phyloP scores from a whole-genome alignment of 2,113 vertebrate genomes.

The Trogon surrucura region DNA sequence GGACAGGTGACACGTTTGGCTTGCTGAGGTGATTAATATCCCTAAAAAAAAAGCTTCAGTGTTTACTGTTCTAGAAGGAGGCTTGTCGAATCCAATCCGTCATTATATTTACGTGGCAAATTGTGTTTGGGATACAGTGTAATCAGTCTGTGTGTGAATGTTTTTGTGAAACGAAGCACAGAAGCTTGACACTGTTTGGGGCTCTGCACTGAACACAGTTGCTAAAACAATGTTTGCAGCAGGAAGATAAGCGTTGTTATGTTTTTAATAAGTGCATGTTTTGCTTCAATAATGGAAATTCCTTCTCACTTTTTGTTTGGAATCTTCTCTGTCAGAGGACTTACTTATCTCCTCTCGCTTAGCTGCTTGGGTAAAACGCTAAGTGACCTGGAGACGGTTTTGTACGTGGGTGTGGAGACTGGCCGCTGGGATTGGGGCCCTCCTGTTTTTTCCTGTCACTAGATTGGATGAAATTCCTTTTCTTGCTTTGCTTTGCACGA shows the following conservation, averaged over 20 bases:
- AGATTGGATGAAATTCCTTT: not conserved
- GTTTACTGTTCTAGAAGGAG: slow-evolving; percentile 32
- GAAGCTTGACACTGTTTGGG: not conserved
- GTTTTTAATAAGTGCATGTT: not conserved
- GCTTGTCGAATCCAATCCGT: slow-evolving; percentile 39
- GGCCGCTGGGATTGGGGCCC: not conserved
- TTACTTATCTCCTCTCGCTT: not conserved
- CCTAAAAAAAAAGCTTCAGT: slow-evolving; percentile 27
- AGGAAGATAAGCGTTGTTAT: not conserved
- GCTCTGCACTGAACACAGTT: not conserved
- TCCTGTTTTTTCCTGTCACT: not conserved
- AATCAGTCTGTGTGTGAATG: not conserved
- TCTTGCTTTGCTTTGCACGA: not conserved
- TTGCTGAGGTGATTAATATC: slow-evolving; percentile 24
- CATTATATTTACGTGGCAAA: slow-evolving; percentile 3
- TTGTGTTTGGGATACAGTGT: not conserved
- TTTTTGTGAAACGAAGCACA: not conserved
- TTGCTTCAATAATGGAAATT: not conserved
- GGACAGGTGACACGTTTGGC: not conserved
- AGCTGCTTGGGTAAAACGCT: not conserved
- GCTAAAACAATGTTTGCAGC: not conserved
- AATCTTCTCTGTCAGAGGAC: not conserved
- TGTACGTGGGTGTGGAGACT: not conserved
- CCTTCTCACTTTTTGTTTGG: not conserved
- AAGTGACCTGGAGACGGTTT: not conserved